Percentiles rank a stretch among this genome's conserved stretches.
Conservation (phyloP, 2,888 invertebrate species). For the Troides oblongomaculatus region DNA sequence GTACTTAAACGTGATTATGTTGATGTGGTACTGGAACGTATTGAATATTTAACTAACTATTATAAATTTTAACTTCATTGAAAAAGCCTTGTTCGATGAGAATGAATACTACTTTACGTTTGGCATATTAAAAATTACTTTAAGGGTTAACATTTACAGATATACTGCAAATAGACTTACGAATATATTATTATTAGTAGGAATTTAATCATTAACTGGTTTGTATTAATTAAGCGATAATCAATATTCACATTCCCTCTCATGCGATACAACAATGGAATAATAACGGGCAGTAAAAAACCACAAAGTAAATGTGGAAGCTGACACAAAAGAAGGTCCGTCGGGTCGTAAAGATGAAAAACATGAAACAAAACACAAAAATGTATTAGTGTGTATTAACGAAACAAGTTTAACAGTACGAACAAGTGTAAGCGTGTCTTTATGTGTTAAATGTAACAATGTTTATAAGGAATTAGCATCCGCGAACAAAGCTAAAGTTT, state of each 20-base stretch:
- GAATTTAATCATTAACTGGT: not conserved
- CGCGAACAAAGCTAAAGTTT: not conserved
- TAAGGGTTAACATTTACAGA: no score
- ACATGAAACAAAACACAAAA: conserved; percentile 23
- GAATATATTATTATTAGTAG: not conserved
- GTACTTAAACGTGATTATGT: conserved; percentile 21
- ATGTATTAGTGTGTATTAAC: conserved; percentile 29
- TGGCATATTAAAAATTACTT: no score
- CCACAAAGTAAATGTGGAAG: conserved; percentile 28
- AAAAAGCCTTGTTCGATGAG: not conserved
- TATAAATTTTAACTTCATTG: not conserved
- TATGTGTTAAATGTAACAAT: conserved; percentile 19
- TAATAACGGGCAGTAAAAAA: conserved; percentile 20
- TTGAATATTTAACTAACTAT: conserved; percentile 17
- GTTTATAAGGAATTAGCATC: conserved; percentile 17
- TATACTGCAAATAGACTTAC: no score
- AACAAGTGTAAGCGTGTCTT: conserved; percentile 5
- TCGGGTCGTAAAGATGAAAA: conserved; percentile 24
- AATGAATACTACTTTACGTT: not conserved
- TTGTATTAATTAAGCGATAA: conserved; percentile 10
- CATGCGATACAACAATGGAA: conserved; percentile 25
- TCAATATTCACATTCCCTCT: conserved; percentile 9
- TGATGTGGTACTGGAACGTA: conserved; percentile 9
- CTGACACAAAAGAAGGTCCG: conserved; percentile 30
- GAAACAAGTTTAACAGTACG: conserved; percentile 16